Base-by-base conservation (phyloP, 2,888 invertebrate genomes). In the Catocala sponsa region DNA sequence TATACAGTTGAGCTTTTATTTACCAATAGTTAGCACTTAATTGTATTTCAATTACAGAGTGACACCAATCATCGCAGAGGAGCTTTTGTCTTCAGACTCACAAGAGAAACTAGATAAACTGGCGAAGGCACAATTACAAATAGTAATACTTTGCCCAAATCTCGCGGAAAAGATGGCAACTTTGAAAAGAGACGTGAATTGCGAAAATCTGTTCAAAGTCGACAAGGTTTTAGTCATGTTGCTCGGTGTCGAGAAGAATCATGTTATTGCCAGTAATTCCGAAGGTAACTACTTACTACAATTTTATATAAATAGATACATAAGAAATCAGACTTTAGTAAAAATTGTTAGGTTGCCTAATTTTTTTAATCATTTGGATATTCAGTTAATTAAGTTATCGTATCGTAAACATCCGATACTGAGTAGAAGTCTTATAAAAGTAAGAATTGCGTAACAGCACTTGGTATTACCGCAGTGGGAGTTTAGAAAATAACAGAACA, bases 151-250 rank as follows among this genome's bases (percentile, higher is more conserved):
- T 49, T 98, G 98, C 81, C 98, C 98, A 0, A 95, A 95, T 55
- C 95, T 98, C 49, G 90, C 97, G 70, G 95, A 96, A 0, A 95
- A 95, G 63, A 91, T 96, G 70, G 81, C 94, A 0, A 95, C 95
- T 58, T 84, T 95, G 70, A 95, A 96, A 11, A 94, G 91, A 63
- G 95, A 95, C 15, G 83, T 92, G 4, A 89, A 89, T 49, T 88
- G 96, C 38, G 95, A 96, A 11, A 95, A 94, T 57, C 84, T 96
- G 47, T 91, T 97, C 64, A 95, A 96, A 77, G 94, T 96, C 0
- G 97, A 97, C 67, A 96, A 97, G 76, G 96, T 98, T 10, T 90
- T 98, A 63, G 97, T 97, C 9, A 97, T 98, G 95, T 93, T 98
- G 76, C 92, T 98, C 38, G 98, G 98, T 0, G 97, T 98, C 0